Conservation (phyloP, 2,888 invertebrate genomes). For the Masnerella sp. region DNA sequence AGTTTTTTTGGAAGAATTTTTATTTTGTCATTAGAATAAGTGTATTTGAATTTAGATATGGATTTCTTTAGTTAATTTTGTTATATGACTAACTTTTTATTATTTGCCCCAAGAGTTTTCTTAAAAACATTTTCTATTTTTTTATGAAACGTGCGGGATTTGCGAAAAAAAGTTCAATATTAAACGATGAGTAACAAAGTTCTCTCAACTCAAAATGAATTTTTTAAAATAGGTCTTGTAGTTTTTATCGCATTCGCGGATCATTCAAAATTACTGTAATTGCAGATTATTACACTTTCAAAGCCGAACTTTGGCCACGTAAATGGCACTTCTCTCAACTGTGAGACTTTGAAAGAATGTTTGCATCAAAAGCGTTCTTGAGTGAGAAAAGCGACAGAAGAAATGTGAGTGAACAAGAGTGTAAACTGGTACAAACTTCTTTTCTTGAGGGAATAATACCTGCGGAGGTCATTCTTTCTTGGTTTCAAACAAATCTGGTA, state of each 20-base stretch:
- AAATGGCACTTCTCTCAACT: constrained; percentile 11
- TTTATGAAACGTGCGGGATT: too few relatives aligned
- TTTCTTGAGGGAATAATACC: constrained; percentile 32
- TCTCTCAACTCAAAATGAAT: too few relatives aligned
- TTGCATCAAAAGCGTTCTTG: constrained; percentile 24
- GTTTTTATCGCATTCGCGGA: too few relatives aligned
- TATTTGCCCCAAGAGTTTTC: too few relatives aligned
- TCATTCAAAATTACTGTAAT: constrained; percentile 1
- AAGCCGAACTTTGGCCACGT: constrained; percentile 2
- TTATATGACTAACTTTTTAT: too few relatives aligned
- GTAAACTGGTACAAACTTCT: constrained; percentile 38
- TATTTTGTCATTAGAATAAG: too few relatives aligned
- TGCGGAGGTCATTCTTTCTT: constrained; percentile 31
- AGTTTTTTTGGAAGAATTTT: too few relatives aligned
- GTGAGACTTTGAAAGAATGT: constrained; percentile 25
- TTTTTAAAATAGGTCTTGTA: not conserved
- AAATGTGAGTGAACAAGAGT: constrained; percentile 33
- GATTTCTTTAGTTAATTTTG: too few relatives aligned
- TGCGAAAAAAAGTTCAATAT: not conserved
- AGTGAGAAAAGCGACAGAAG: constrained; percentile 16
- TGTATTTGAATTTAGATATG: too few relatives aligned
- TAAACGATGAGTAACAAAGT: too few relatives aligned
- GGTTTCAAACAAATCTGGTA: constrained; percentile 16
- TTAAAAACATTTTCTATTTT: too few relatives aligned
- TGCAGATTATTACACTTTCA: constrained; percentile 6